phyloP scores from a whole-genome alignment of 2,797 vertebrate genomes.

The Synanceia verrucosa region DNA sequence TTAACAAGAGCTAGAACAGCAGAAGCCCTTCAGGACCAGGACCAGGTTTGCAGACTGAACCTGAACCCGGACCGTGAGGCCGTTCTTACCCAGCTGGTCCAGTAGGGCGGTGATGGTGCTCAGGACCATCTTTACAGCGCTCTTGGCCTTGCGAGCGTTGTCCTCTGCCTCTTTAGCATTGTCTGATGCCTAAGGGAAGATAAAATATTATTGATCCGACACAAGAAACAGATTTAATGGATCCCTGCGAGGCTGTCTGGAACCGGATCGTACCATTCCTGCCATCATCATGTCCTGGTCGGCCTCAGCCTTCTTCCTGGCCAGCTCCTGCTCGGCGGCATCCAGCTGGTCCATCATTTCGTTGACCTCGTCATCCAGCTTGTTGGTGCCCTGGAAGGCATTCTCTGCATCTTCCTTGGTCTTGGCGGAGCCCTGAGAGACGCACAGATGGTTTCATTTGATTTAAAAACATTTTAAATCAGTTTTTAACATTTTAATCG shows the following conservation, averaged over 20 bases:
- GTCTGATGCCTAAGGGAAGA: constrained; percentile 85
- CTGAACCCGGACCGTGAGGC: too few relatives aligned
- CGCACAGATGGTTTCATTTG: not conserved
- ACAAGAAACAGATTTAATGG: not conserved
- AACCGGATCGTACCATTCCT: constrained; percentile 80
- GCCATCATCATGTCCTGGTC: constrained; percentile 97
- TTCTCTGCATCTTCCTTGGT: constrained; percentile 89
- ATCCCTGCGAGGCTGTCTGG: too few relatives aligned
- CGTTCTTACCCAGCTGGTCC: constrained; percentile 83
- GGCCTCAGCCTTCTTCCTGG: constrained; percentile 87
- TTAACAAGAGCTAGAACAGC: too few relatives aligned
- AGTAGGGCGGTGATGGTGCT: constrained; percentile 87
- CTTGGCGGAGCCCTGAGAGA: constrained; percentile 86
- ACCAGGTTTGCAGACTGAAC: too few relatives aligned
- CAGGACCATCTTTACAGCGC: constrained; percentile 89
- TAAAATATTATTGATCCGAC: not conserved
- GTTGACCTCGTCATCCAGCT: constrained; percentile 87
- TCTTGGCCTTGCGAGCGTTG: constrained; percentile 94
- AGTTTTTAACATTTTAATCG: too few relatives aligned
- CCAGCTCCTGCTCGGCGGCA: constrained; percentile 88
- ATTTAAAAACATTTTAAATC: not conserved
- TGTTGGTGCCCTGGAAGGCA: constrained; percentile 87
- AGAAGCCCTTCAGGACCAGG: too few relatives aligned
- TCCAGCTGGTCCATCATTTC: constrained; percentile 89
- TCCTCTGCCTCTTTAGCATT: constrained; percentile 94